These are phyloP conservation scores for Corythaixoides concolor DNA, from an alignment of 2,113 vertebrate species.

Conservation along the genomic window DNA sequence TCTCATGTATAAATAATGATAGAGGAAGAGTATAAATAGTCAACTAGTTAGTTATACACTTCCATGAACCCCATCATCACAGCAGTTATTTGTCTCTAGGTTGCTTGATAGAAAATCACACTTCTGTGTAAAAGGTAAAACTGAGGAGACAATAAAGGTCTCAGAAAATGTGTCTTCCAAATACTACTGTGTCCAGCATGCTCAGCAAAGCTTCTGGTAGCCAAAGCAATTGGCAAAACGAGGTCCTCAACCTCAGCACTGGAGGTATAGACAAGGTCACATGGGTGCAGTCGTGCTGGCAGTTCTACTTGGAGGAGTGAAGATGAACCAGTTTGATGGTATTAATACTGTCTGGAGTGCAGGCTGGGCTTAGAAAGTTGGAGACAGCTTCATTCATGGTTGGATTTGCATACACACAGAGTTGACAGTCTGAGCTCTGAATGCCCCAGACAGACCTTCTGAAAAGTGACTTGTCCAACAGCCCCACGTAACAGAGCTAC, in stretches of 20 bases:
- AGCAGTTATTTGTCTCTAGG: background rate
- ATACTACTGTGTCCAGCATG: background rate
- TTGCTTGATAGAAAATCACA: background rate
- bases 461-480: background rate
- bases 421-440: background rate
- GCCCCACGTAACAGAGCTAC: background rate
- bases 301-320: background rate
- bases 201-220: background rate
- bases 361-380: background rate
- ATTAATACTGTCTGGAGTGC: background rate
- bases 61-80: background rate
- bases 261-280: background rate
- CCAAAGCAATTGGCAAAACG: background rate
- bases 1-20: background rate
- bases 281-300: rapidly evolving
- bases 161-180: background rate
- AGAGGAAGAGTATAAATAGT: background rate
- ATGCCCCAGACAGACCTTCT: background rate
- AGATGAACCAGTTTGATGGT: background rate
- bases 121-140: background rate
- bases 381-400: background rate
- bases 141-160: background rate
- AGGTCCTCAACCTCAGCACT: background rate
- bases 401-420: background rate
- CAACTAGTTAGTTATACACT: background rate